Percentiles rank a stretch among this genome's conserved stretches.
These are phyloP conservation scores for Trigoniulus corallinus DNA, from an alignment of 1,140 invertebrate species.

Conservation along the genomic window DNA sequence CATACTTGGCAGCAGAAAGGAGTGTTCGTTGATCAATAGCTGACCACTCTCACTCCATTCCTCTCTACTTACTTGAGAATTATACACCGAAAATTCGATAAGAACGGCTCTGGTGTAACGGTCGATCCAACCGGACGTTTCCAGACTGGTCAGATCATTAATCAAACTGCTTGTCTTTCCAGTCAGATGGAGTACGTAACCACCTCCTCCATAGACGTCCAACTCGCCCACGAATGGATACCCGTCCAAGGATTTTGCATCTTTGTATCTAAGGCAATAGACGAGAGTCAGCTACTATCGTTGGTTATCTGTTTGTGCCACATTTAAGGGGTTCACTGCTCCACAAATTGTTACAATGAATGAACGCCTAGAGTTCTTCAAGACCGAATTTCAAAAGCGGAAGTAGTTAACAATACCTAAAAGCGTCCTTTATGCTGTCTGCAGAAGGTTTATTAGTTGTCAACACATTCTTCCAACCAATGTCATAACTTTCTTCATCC, in stretches of 20 bases:
- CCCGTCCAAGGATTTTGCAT: slow-evolving; percentile 25
- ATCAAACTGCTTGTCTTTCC: slow-evolving; percentile 24
- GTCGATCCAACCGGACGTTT: slow-evolving; percentile 34
- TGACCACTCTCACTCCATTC: neutral
- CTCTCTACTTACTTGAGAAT: slow-evolving; percentile 26
- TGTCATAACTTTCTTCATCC: slow-evolving; percentile 3
- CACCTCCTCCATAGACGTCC: slow-evolving; percentile 34
- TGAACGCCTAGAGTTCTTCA: no score
- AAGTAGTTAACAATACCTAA: no score
- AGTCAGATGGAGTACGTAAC: slow-evolving; percentile 32
- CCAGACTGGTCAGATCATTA: slow-evolving; percentile 22
- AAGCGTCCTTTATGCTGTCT: neutral
- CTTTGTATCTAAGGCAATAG: slow-evolving; percentile 15
- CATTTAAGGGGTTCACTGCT: no score
- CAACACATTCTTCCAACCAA: neutral
- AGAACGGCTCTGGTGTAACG: slow-evolving; percentile 35
- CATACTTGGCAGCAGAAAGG: neutral
- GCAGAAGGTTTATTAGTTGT: neutral
- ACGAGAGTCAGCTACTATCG: neutral
- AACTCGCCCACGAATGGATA: slow-evolving; percentile 29
- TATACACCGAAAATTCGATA: slow-evolving; percentile 39
- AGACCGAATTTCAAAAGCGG: no score
- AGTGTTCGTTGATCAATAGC: neutral
- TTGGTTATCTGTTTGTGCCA: neutral
- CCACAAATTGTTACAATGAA: no score